Evolutionary conservation across 1,140 invertebrate genomes (phyloP), one percentile per base, ranked within the genome.

Genomic region (Cyclina sinensis): DNA sequence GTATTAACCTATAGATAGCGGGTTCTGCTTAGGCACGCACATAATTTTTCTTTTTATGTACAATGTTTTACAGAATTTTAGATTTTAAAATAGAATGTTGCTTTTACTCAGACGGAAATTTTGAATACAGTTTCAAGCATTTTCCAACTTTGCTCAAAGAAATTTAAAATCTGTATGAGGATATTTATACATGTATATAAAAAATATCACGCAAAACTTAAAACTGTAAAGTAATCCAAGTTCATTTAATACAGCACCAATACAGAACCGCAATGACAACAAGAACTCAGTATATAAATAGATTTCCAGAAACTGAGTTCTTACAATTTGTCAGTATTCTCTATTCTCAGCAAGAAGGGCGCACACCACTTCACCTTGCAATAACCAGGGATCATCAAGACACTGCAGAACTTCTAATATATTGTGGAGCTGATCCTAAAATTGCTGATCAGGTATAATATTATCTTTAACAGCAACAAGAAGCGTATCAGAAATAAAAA

Each of bases 321-420:
- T 16, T 68, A 18, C 35, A n/a, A 18, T 68, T 24, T 68, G 24
- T n/a, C 62, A 12, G 21, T 0, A 68, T 14, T 14, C 21, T n/a
- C 27, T 68, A 27, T 79, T 35, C 62, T 30, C 43, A 83, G 80
- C 54, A 65, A 83, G 70, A 65, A 32, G 80, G 80, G 30, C 80
- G 80, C 9, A 83, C 80, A 48, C 54, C 80, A 30, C 80, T 83
- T 18, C 80, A 83, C 32, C 43, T 68, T 48, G 80, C 80, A 1
- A 39, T 83, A 27, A 46, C 59, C 1, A 83, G 80, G 30, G 35
- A 83, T 48, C 51, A 65, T 32, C 43, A 70, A 32, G 35, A 48
- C 16, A 65, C 51, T 24, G 39, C 27, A 16, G 80, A 83, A 32
- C 4, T 4, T 0, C 27, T 83, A n/a, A 37, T 83, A 27, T 57